Percentiles rank a stretch among this genome's conserved stretches.
These are phyloP conservation scores for Plebejus melissa DNA, from an alignment of 2,888 invertebrate species.

Conservation along the genomic window DNA sequence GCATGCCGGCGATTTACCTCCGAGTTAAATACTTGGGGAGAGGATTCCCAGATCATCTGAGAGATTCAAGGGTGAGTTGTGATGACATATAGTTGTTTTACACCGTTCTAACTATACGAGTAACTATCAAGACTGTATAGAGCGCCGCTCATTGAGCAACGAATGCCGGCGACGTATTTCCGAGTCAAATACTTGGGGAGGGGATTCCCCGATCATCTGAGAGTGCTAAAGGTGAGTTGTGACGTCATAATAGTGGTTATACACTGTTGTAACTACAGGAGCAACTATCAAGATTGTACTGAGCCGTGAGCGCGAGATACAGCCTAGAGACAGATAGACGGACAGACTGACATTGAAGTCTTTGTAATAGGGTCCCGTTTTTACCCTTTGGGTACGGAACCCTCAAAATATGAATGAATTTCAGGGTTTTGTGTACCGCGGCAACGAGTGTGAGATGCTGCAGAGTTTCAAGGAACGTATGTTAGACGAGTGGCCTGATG, in stretches of 20 bases:
- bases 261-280: too few species aligned
- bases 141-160: slow-evolving; percentile 86
- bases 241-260: too few species aligned
- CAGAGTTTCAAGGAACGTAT: slow-evolving; percentile 92
- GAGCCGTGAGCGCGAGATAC: too few species aligned
- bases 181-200: slow-evolving; percentile 94
- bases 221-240: slow-evolving; percentile 43
- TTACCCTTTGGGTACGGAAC: too few species aligned
- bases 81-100: too few species aligned
- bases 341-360: too few species aligned
- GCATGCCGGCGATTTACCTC: slow-evolving; percentile 93
- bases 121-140: slow-evolving; percentile 79
- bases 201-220: slow-evolving; percentile 85
- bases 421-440: slow-evolving; percentile 92
- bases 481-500: slow-evolving; percentile 92
- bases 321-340: too few species aligned
- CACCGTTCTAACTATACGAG: too few species aligned
- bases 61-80: slow-evolving; percentile 43
- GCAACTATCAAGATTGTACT: too few species aligned
- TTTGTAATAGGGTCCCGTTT: too few species aligned
- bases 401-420: too few species aligned
- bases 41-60: slow-evolving; percentile 85
- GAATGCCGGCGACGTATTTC: slow-evolving; percentile 93
- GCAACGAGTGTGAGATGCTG: slow-evolving; percentile 93
- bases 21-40: slow-evolving; percentile 94